Evolutionary conservation across 1,140 invertebrate genomes (phyloP).

Genomic region (Platorchestia sp.): DNA sequence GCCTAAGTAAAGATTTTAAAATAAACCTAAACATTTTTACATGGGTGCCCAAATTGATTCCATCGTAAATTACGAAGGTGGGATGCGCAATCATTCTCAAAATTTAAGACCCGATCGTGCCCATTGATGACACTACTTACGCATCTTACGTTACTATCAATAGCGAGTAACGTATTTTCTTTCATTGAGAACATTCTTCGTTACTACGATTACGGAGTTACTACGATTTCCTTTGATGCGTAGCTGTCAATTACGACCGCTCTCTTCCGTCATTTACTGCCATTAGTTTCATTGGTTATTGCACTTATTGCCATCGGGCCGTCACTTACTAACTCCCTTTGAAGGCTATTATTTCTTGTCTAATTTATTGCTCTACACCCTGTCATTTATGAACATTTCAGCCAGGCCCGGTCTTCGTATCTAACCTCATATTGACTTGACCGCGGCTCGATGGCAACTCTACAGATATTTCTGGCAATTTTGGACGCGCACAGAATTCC

Average conservation of each 20-base stretch:
- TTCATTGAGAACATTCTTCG: too few species aligned
- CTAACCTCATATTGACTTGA: constrained; percentile 6
- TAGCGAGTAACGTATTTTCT: too few species aligned
- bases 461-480: not conserved
- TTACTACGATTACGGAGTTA: too few species aligned
- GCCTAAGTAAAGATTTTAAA: too few species aligned
- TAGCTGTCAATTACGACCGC: not conserved
- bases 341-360: constrained; percentile 26
- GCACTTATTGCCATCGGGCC: constrained; percentile 35
- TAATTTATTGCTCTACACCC: constrained; percentile 29
- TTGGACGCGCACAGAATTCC: not conserved
- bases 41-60: too few species aligned
- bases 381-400: constrained; percentile 28
- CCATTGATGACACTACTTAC: too few species aligned
- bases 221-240: not conserved
- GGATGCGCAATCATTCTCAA: too few species aligned
- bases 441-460: not conserved
- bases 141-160: too few species aligned
- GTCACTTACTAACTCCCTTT: constrained; percentile 48
- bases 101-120: too few species aligned
- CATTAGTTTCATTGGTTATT: constrained; percentile 52
- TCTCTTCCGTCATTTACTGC: not conserved
- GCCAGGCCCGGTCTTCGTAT: not conserved
- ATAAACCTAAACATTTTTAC: too few species aligned
- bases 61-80: too few species aligned